Evolutionary conservation across 2,888 invertebrate genomes (phyloP), one percentile per base, ranked within the genome.

Genomic region (Cremastobaeus sp.): DNA sequence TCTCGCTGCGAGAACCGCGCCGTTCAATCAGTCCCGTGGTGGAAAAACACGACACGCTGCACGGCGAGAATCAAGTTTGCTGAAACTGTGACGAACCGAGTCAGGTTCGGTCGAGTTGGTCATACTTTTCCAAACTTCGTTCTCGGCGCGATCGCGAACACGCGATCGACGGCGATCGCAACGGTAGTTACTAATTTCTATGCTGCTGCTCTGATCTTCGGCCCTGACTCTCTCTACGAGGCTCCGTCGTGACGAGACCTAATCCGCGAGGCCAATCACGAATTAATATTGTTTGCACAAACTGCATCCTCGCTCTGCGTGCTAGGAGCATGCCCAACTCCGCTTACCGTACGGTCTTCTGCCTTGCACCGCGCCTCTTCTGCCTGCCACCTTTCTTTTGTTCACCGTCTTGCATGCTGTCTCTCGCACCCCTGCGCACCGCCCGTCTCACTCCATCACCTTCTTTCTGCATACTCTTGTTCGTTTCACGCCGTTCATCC

Each of bases 221-320:
- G 83, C 82, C 82, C 86, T 85, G 86, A 85, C 85, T 86, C 86
- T 86, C 82, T 84, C 81, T 85, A 83, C 86, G 85, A 85, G 82
- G 84, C 84, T 85, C 85, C 84, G 81, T 82, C 79, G 79, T 65
- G 47, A 66, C 25, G 41, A 45, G 45, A 59, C 55, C 48, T 47
- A 41, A 71, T 47, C 39, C 76, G 73, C 69, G 75, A 70, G 64
- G 59, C 74, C 71, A 69, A 68, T 73, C 76, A 68, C 70, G 73
- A 66, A 45, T 68, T 62, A 52, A 66, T 47, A 64, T 41, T 66
- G 45, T 68, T 41, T 60, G 70, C 71, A 54, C 72, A n/a, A n/a
- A n/a, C n/a, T 35, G 65, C 57, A 48, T 62, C 48, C 43, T 74
- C 47, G 69, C 47, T 48, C 66, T 69, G 34, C 48, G 50, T 54